Evolutionary conservation across 2,888 invertebrate species (phyloP).

Genomic region (Ormyrus thymus): DNA sequence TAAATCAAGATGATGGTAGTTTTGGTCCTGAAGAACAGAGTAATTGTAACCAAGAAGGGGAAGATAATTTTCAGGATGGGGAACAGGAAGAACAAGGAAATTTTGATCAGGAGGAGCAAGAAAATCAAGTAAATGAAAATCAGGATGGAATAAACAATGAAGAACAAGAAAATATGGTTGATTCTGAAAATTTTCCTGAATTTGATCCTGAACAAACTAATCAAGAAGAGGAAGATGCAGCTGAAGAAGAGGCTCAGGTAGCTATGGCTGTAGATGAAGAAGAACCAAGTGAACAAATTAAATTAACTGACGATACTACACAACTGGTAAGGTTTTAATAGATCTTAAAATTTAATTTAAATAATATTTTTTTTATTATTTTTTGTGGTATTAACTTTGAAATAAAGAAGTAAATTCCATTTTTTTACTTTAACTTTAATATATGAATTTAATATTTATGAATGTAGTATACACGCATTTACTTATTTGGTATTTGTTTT

Average conservation of each 20-base stretch:
- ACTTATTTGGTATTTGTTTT: not conserved
- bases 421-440: not conserved
- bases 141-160: constrained; percentile 5
- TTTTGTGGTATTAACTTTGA: not conserved
- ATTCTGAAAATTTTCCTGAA: constrained; percentile 50
- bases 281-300: not conserved
- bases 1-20: not conserved
- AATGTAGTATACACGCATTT: not conserved
- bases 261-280: constrained; percentile 1
- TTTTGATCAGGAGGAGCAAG: not conserved
- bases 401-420: not conserved
- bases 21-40: not conserved
- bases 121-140: constrained; percentile 2
- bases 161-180: constrained; percentile 16
- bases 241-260: constrained; percentile 11
- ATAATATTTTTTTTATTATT: not conserved
- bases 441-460: not conserved
- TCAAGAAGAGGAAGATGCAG: constrained; percentile 23
- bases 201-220: constrained; percentile 51
- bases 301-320: constrained; percentile 1
- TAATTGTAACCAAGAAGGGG: constrained; percentile 22
- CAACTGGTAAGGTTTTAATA: constrained; percentile 36
- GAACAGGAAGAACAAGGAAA: constrained; percentile 3
- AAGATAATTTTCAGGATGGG: not conserved
- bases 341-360: not conserved